Evolutionary conservation across 2,113 vertebrate genomes (phyloP).

Genomic region (Ranitomeya variabilis): DNA sequence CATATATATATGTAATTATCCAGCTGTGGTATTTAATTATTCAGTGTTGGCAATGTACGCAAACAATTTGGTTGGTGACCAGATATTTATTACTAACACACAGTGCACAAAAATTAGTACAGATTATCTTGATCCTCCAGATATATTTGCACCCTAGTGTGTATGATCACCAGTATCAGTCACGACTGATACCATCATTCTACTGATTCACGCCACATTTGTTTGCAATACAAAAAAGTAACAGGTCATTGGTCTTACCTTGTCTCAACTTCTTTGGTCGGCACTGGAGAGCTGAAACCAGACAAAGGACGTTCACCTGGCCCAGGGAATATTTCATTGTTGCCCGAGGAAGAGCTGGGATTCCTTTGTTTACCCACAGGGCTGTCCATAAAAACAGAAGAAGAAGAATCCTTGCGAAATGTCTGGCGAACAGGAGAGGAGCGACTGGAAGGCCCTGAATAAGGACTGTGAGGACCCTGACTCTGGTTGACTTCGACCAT

Average conservation of each 20-base stretch:
- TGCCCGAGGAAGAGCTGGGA: conserved; percentile 75
- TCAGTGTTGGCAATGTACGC: too few relatives aligned
- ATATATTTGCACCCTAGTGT: too few relatives aligned
- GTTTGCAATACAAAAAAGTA: not conserved
- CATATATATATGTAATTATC: too few relatives aligned
- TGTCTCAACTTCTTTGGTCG: conserved; percentile 83
- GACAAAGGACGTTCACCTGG: conserved; percentile 77
- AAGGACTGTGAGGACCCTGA: conserved; percentile 82
- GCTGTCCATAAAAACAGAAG: conserved; percentile 90
- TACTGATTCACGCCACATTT: too few relatives aligned
- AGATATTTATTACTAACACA: too few relatives aligned
- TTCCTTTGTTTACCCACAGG: conserved; percentile 84
- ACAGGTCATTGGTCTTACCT: conserved; percentile 74
- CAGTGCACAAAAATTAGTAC: too few relatives aligned
- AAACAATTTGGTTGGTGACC: too few relatives aligned
- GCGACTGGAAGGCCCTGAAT: conserved; percentile 87
- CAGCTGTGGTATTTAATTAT: too few relatives aligned
- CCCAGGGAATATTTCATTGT: conserved; percentile 79
- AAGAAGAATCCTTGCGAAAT: conserved; percentile 94
- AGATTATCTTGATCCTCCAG: too few relatives aligned
- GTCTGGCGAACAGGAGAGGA: conserved; percentile 90
- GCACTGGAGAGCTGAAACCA: conserved; percentile 80
- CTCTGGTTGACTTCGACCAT: conserved; percentile 77
- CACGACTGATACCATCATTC: too few relatives aligned
- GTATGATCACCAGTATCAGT: too few relatives aligned